Conservation (phyloP, 2,888 invertebrate species). For the Oscheius sp. region DNA sequence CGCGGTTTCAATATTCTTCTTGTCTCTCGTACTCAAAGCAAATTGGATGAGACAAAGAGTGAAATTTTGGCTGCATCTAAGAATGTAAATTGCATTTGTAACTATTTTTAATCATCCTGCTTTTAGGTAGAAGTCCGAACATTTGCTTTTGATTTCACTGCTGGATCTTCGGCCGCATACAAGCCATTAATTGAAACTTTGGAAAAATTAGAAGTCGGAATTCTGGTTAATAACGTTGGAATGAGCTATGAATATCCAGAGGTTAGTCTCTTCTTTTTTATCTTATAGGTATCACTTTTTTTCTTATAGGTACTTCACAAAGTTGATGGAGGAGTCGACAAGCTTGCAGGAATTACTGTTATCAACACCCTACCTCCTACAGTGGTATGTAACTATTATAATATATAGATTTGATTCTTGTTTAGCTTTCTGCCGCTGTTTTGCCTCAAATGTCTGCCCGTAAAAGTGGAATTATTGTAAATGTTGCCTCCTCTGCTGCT, state of each 20-base stretch:
- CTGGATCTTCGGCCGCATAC: constrained; percentile 52
- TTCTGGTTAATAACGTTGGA: constrained; percentile 87
- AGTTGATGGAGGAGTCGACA: constrained; percentile 62
- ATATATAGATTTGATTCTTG: background rate
- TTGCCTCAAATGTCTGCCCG: constrained; percentile 85
- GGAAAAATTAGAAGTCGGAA: constrained; percentile 60
- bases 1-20: constrained; percentile 66
- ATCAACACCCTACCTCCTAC: constrained; percentile 84
- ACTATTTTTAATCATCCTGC: background rate
- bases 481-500: constrained; percentile 85
- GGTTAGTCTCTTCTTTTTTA: constrained; percentile 42
- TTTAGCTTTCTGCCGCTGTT: constrained; percentile 82
- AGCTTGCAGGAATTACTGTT: constrained; percentile 76
- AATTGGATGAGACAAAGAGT: constrained; percentile 63
- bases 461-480: constrained; percentile 85
- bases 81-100: constrained; percentile 15
- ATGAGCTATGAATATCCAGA: constrained; percentile 86
- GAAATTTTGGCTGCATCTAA: constrained; percentile 58
- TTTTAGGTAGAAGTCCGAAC: constrained; percentile 57
- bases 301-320: constrained; percentile 54
- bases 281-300: background rate
- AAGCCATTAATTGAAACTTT: constrained; percentile 57
- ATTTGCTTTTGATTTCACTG: constrained; percentile 64
- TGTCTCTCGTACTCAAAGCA: constrained; percentile 65
- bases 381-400: constrained; percentile 70